Base-by-base conservation (phyloP, 2,797 vertebrate species). In the Corythornis leucogaster region DNA sequence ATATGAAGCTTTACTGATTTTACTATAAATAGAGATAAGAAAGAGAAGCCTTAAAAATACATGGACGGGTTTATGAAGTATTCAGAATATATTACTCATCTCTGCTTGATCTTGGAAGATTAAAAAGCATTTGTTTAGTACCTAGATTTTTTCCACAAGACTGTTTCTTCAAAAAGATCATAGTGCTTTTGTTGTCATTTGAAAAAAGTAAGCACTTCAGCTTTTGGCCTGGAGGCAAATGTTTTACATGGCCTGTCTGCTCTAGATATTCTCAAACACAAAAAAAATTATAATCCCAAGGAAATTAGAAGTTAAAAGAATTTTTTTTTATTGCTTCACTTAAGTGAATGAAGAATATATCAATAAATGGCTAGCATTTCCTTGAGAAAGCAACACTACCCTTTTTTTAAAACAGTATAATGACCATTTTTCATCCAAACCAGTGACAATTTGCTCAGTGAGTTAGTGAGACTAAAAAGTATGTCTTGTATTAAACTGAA, bases 381-480 rank as follows among this genome's bases (percentile, higher is more conserved):
- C 42, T 40, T 70, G 16, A 90, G 33, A 92, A 75, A 96, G 79
- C 11, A 82, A 45, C 11, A 17, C 45, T 80, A 76, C 30, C 42
- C 46, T 6, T 69, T 94, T 96, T 90, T 22, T 94, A 7, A 53
- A 66, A 91, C 31, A 63, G 80, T 85, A 25, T 33, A 86, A 73
- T 33, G 19, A 61, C 35, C 9, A 83, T 74, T 88, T 73, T 26
- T 83, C 33, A 90, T 84, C 66, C 74, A 64, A 76, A 88, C n/a
- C 61, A 33, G 61, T 70, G 69, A 68, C 22, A 69, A 85, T 51
- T 76, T 92, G 11, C 15, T 87, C 25, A 87, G 46, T 74, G 78
- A 88, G 14, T 61, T 79, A 53, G 20, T 74, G 45, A 90, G 21
- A 68, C 16, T 78, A 78, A 85, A 82, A 53, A 63, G 5, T 7